Conservation (phyloP, 2,888 invertebrate genomes). For the Scaptomyza cyrtandrae region DNA sequence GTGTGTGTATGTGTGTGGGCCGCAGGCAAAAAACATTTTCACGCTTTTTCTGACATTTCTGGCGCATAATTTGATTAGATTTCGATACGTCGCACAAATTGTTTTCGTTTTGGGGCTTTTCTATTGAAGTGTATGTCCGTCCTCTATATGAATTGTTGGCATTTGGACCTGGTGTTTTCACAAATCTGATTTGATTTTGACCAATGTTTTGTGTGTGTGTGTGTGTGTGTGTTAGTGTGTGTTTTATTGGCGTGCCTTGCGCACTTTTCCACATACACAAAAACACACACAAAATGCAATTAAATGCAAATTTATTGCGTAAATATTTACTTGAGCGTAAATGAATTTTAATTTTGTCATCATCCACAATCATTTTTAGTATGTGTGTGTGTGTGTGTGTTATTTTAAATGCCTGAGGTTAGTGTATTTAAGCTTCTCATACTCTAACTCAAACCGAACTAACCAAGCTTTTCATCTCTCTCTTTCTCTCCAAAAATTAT, state of each 20-base stretch:
- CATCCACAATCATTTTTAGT: conserved; percentile 15
- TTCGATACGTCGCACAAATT: conserved; percentile 69
- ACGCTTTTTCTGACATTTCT: conserved; percentile 76
- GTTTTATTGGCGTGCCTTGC: conserved; percentile 36
- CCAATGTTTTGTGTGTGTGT: conserved; percentile 61
- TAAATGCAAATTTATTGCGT: conserved; percentile 80
- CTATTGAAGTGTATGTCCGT: conserved; percentile 8
- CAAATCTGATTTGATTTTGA: conserved; percentile 71
- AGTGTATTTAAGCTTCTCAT: conserved; percentile 16
- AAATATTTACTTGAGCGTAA: conserved; percentile 80
- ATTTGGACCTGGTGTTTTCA: conserved; percentile 46
- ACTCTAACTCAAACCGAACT: conserved; percentile 7
- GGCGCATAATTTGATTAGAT: conserved; percentile 78
- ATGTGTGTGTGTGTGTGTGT: not conserved
- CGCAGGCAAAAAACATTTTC: conserved; percentile 62
- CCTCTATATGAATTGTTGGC: conserved; percentile 32
- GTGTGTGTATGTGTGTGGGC: not conserved
- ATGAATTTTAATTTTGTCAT: conserved; percentile 77
- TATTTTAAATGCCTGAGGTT: conserved; percentile 61
- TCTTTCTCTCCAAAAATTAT: conserved; percentile 41
- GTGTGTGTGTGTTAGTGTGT: conserved; percentile 50
- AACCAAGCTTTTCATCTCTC: conserved; percentile 10
- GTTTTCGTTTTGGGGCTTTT: conserved; percentile 52
- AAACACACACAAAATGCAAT: conserved; percentile 64
- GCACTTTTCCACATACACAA: conserved; percentile 8